These are phyloP conservation scores for Leptopilina boulardi DNA, from an alignment of 1,140 invertebrate species.

Conservation along the genomic window DNA sequence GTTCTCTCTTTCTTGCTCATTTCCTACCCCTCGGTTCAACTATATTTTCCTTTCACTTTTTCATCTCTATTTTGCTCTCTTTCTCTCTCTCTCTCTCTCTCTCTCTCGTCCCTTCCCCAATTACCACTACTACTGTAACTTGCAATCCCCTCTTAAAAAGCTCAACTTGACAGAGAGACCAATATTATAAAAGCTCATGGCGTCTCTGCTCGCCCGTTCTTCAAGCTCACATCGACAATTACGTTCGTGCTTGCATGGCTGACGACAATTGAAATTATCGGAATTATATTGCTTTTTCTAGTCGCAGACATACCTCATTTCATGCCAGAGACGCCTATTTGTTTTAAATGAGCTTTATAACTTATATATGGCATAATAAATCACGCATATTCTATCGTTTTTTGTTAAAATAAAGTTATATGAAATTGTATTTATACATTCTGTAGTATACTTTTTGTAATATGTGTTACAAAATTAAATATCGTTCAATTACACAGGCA, in stretches of 20 bases:
- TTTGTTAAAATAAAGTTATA: neutral
- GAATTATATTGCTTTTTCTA: conserved; percentile 49
- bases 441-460: too few relatives aligned
- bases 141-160: conserved; percentile 53
- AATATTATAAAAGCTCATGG: conserved; percentile 53
- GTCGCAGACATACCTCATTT: conserved; percentile 21
- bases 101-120: conserved; percentile 9
- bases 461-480: too few relatives aligned
- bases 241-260: conserved; percentile 55
- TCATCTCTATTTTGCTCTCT: conserved; percentile 14
- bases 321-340: conserved; percentile 11
- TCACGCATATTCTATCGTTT: neutral
- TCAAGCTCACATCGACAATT: conserved; percentile 58
- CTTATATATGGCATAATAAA: neutral
- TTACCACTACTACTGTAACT: conserved; percentile 60
- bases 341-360: conserved; percentile 18
- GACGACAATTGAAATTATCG: conserved; percentile 49
- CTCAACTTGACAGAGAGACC: conserved; percentile 42
- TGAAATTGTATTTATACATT: neutral
- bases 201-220: conserved; percentile 53
- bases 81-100: too few relatives aligned
- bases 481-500: too few relatives aligned
- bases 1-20: conserved; percentile 17
- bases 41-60: conserved; percentile 34
- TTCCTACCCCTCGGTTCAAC: conserved; percentile 3